Conservation (phyloP, 1,140 invertebrate genomes). For the Bombus haemorrhoidalis region DNA sequence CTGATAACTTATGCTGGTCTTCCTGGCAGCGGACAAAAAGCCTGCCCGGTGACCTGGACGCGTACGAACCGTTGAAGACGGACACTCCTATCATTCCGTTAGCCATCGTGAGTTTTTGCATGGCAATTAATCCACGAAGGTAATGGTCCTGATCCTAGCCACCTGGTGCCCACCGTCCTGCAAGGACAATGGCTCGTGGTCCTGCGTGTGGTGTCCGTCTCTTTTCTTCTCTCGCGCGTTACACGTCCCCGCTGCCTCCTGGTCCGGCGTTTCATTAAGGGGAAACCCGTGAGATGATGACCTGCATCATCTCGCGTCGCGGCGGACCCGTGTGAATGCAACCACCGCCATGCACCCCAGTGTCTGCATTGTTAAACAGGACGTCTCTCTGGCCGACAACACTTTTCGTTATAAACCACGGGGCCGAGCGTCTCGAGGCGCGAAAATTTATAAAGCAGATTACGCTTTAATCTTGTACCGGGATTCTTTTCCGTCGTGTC, state of each 20-base stretch:
- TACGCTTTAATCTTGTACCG: slow-evolving; percentile 10
- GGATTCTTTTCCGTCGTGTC: not conserved
- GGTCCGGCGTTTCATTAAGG: slow-evolving; percentile 64
- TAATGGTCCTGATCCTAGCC: slow-evolving; percentile 74
- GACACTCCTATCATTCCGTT: slow-evolving; percentile 71
- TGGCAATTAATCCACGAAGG: slow-evolving; percentile 75
- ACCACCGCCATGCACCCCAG: not conserved
- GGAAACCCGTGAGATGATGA: slow-evolving; percentile 62
- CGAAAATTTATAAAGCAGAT: slow-evolving; percentile 31
- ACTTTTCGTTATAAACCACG: slow-evolving; percentile 24
- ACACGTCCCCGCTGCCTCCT: slow-evolving; percentile 34
- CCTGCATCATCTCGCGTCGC: slow-evolving; percentile 64
- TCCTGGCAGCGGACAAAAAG: slow-evolving; percentile 55
- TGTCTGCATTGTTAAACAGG: slow-evolving; percentile 33
- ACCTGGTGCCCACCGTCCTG: slow-evolving; percentile 70
- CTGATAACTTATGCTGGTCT: slow-evolving; percentile 66
- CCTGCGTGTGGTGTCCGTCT: slow-evolving; percentile 16
- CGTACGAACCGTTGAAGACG: slow-evolving; percentile 64
- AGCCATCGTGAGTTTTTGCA: slow-evolving; percentile 76
- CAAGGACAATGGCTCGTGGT: slow-evolving; percentile 70
- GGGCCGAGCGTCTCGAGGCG: not conserved
- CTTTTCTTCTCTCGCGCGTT: slow-evolving; percentile 41
- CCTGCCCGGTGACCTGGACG: slow-evolving; percentile 30
- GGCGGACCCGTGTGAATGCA: slow-evolving; percentile 26
- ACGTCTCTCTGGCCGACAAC: slow-evolving; percentile 14